Base-by-base conservation (phyloP, 1,140 invertebrate species). In the Anastrepha obliqua region DNA sequence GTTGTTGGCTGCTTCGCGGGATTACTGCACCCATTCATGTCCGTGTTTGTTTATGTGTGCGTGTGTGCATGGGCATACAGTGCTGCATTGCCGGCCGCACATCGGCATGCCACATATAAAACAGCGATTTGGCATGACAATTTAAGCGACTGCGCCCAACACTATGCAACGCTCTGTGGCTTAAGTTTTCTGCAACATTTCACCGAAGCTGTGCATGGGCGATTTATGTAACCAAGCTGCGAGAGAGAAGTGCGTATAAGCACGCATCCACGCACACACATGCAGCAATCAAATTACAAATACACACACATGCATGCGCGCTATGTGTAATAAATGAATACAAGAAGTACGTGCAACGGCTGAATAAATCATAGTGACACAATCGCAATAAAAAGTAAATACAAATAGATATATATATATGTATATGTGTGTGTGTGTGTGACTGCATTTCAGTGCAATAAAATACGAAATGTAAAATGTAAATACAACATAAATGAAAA, bases 101-200 rank as follows among this genome's bases (percentile, higher is more conserved):
- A 20, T 60, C 55, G 85, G 8, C 85, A 86, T 86, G 29, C 85
- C 55, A 60, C 58, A 62, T 86, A 60, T 62, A 86, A 62, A 86
- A 62, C 44, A 44, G 55, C 85, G 58, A 86, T 86, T 86, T 60
- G 58, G 59, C 85, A 62, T 47, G 85, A 42, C 29, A 86, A 86
- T 86, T 62, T 86, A 59, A 86, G 55, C 42, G 86, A 92, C 29
- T 92, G 91, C 88, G 90, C 91, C 60, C 89, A 87, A 81, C 89
- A 89, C 78, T 92, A 91, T 74, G 91, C 91, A 6, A 89, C 90
- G 11, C 89, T 91, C 85, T 92, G 91, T 88, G 90, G 90, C 60
- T 90, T 91, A 64, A 92, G 91, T 89, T 92, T 91, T 90, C 88
- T 92, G 87, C 74, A 90, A 67, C 87, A 89, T 39, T 88, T 90